phyloP scores from a whole-genome alignment of 2,113 vertebrate species.

The Xenopus laevis region DNA sequence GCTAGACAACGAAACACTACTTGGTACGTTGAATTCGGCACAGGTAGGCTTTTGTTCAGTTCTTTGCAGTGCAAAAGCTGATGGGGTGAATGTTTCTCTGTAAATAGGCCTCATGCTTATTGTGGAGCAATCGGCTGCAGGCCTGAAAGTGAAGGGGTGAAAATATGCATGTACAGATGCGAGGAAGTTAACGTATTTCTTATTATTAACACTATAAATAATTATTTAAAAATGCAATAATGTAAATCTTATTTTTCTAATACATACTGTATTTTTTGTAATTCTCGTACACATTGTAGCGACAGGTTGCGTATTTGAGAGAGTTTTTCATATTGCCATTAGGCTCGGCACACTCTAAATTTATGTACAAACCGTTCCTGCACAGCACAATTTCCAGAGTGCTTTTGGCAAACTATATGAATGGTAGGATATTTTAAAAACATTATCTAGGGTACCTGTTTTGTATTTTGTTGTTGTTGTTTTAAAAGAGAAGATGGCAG shows the following conservation, averaged over 20 bases:
- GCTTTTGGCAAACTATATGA: not conserved
- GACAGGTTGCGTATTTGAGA: not conserved
- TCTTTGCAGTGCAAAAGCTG: constrained; percentile 67
- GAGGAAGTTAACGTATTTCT: constrained; percentile 66
- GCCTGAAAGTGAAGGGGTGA: constrained; percentile 15
- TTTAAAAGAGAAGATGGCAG: too few relatives aligned
- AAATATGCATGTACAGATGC: constrained; percentile 53
- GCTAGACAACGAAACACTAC: constrained; percentile 28
- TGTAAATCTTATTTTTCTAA: constrained; percentile 73
- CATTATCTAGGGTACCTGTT: too few relatives aligned
- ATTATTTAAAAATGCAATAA: constrained; percentile 73
- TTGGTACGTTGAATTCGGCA: constrained; percentile 46
- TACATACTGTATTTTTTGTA: constrained; percentile 55
- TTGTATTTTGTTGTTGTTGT: too few relatives aligned
- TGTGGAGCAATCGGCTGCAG: constrained; percentile 7
- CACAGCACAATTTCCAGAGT: not conserved
- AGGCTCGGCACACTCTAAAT: not conserved
- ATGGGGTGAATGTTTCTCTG: constrained; percentile 61
- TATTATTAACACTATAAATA: constrained; percentile 64
- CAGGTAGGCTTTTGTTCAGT: constrained; percentile 45
- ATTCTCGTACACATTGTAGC: constrained; percentile 58
- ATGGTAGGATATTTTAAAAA: too few relatives aligned
- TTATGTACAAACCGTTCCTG: too few relatives aligned
- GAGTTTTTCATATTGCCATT: not conserved
- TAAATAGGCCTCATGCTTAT: constrained; percentile 8